Evolutionary conservation across 2,888 invertebrate species (phyloP), one percentile per base, ranked within the genome.

Genomic region (Gastrophysa polygoni): DNA sequence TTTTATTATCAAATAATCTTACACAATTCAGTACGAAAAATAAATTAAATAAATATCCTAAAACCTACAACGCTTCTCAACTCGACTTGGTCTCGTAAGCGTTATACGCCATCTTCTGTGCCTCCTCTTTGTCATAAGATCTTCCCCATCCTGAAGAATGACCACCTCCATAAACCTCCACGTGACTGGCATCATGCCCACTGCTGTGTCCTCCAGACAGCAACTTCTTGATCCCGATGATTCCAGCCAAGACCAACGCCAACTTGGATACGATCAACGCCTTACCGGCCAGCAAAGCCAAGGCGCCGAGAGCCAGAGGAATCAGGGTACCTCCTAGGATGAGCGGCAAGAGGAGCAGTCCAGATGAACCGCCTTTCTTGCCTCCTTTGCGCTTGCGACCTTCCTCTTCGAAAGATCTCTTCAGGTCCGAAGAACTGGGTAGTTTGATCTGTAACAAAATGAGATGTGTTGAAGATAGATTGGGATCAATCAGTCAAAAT

Each of bases 191-290:
- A 60, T 90, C 88, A 72, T 84, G 83, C 7, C 79, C 79, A 7
- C 80, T 78, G 5, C 82, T 79, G 5, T 87, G 86, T 29, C 86
- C 86, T 1, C 89, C 85, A 18, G 90, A 88, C 48, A 93, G 83
- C 28, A 94, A 85, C 75, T 93, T 93, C 85, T 93, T 93, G 80
- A 94, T 83, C 2, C 93, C 93, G 70, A 93, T 91, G 73, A 93
- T 93, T 69, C 90, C 91, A 62, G 93, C 92, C 52, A 93, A 82
- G 0, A 93, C 92, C 57, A 93, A 81, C 0, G 93, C 93, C 70
- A 93, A 81, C 77, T 93, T 93, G 68, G 92, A 92, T 50, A 93
- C 91, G 71, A 93, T 93, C 67, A 93, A 81, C 44, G 93, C 93
- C 80, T 94, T 94, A 70, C 93, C 93, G 46, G 93, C 93, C 58